Conservation (phyloP, 2,888 invertebrate species). For the Brachyopa scutellaris region DNA sequence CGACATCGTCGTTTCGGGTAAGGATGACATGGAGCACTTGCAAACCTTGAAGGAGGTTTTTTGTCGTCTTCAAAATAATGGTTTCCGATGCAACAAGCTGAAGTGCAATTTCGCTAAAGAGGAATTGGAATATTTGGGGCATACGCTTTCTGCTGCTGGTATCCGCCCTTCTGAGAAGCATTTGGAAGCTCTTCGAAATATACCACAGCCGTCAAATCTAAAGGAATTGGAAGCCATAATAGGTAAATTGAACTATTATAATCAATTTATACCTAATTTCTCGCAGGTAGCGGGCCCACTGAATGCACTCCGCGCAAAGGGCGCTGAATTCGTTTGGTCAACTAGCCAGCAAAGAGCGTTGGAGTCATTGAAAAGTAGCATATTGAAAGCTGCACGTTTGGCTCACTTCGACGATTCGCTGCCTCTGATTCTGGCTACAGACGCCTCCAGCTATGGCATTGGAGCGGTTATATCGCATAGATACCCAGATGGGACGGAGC, state of each 20-base stretch:
- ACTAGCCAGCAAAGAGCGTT: constrained; percentile 26
- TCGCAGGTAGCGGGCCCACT: too few species aligned
- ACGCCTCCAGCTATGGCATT: too few species aligned
- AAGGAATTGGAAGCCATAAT: too few species aligned
- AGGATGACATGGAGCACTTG: constrained; percentile 37
- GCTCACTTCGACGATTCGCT: constrained; percentile 47
- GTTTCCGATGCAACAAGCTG: constrained; percentile 41
- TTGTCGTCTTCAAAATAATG: constrained; percentile 11
- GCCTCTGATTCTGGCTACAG: too few species aligned
- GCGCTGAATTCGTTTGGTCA: constrained; percentile 27
- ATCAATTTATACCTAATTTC: too few species aligned
- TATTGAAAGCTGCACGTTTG: constrained; percentile 32
- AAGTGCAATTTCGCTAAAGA: constrained; percentile 49
- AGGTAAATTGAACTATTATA: too few species aligned
- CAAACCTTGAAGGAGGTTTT: constrained; percentile 26
- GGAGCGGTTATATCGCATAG: too few species aligned
- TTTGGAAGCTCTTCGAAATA: constrained; percentile 29
- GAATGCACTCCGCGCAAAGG: too few species aligned
- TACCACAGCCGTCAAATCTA: neutral
- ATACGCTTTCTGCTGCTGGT: constrained; percentile 47
- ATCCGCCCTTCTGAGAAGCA: constrained; percentile 54
- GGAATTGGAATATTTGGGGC: constrained; percentile 63
- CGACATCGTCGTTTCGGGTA: constrained; percentile 62
- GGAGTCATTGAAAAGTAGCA: too few species aligned
- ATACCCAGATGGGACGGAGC: constrained; percentile 41